phyloP scores from a whole-genome alignment of 2,888 invertebrate species.

The Priapulus caudatus region DNA sequence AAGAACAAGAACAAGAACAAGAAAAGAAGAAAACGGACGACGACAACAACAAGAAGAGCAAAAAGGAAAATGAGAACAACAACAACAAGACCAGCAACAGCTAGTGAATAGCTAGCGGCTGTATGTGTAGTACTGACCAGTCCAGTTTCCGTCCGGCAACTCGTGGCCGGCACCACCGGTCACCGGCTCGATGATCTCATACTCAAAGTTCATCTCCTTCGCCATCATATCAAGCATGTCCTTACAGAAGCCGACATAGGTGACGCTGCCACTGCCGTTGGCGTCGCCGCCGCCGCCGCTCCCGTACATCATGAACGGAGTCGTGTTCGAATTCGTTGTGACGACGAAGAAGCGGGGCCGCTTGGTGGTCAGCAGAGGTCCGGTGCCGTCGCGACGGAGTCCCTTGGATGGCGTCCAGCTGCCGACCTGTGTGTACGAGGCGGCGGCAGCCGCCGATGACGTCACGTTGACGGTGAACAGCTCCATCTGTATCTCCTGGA shows the following conservation, averaged over 20 bases:
- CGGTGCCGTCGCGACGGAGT: not conserved
- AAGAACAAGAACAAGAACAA: no score
- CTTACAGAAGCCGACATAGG: not conserved
- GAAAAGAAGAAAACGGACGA: no score
- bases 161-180: not conserved
- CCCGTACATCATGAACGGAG: not conserved
- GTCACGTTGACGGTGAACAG: no score
- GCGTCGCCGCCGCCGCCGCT: not conserved
- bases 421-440: no score
- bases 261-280: not conserved
- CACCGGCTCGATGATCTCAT: not conserved
- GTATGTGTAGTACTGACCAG: no score
- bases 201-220: not conserved
- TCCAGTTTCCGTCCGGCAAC: not conserved
- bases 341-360: not conserved
- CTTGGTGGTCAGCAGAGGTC: not conserved
- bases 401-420: not conserved
- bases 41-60: no score
- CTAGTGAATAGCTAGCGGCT: no score
- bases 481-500: no score
- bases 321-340: not conserved
- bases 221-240: not conserved
- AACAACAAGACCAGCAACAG: no score
- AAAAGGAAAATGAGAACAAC: no score
- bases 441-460: no score